These are phyloP conservation scores for Gopherus flavomarginatus DNA, from an alignment of 2,113 vertebrate species.

Conservation along the genomic window DNA sequence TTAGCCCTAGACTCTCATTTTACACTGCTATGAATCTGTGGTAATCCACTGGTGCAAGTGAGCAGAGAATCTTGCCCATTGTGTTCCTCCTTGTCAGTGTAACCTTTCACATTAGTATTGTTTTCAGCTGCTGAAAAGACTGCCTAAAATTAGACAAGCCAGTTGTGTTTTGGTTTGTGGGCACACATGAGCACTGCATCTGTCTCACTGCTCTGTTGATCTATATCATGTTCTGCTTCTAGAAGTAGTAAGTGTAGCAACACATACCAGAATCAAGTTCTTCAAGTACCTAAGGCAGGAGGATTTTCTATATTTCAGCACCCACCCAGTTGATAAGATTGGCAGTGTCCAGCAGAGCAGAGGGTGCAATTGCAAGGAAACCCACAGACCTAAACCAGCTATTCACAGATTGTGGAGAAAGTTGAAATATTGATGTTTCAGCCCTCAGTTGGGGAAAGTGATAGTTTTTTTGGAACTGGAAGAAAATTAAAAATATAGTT, in stretches of 20 bases:
- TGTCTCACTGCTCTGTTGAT: background rate
- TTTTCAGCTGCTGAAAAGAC: background rate
- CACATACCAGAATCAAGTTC: background rate
- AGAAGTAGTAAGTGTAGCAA: conserved; percentile 14
- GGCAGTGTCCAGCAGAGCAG: too few species aligned
- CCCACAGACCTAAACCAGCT: too few species aligned
- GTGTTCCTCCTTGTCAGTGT: background rate
- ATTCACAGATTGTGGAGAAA: too few species aligned
- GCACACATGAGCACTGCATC: background rate
- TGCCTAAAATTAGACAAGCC: background rate
- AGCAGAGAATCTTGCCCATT: background rate
- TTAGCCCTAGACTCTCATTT: background rate
- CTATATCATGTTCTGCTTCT: background rate
- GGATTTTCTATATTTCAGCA: conserved; percentile 20
- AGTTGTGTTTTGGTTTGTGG: background rate
- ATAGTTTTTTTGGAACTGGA: too few species aligned
- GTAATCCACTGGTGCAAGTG: background rate
- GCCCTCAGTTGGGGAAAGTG: too few species aligned
- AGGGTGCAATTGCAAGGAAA: too few species aligned
- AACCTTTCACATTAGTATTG: background rate
- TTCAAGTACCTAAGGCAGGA: background rate
- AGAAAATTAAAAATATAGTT: too few species aligned
- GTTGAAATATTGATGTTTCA: too few species aligned
- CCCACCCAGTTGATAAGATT: background rate
- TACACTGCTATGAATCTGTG: background rate